Percentiles rank a stretch among this genome's conserved stretches.
Evolutionary conservation across 1,140 invertebrate genomes (phyloP).

Genomic region (Drosophila burlai): DNA sequence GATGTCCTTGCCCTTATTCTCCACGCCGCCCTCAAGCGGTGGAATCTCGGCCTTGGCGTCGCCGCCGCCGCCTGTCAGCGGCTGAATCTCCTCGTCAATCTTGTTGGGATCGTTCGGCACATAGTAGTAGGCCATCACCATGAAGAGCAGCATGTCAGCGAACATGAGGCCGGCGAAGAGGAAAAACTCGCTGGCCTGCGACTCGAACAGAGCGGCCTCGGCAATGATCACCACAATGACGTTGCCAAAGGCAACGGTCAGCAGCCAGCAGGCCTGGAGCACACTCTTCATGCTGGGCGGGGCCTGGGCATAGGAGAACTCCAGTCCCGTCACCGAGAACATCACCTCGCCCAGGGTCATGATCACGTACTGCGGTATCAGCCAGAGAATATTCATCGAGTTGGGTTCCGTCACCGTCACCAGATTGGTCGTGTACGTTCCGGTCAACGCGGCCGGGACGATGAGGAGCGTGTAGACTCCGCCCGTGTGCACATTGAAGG

Average conservation of each 20-base stretch:
- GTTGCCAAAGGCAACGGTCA: conserved; percentile 96
- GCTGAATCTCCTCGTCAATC: conserved; percentile 45
- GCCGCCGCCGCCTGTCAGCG: conserved; percentile 41
- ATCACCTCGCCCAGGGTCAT: conserved; percentile 95
- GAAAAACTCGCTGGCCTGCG: conserved; percentile 91
- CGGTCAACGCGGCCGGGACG: conserved; percentile 6
- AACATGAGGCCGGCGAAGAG: conserved; percentile 95
- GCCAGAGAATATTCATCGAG: conserved; percentile 92
- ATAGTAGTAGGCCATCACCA: conserved; percentile 90
- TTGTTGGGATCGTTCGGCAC: conserved; percentile 84
- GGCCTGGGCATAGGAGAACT: conserved; percentile 96
- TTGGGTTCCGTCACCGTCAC: conserved; percentile 88
- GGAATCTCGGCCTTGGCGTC: conserved; percentile 31
- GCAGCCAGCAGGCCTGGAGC: conserved; percentile 94
- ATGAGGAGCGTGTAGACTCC: conserved; percentile 88
- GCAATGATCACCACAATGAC: conserved; percentile 90
- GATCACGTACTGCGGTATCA: conserved; percentile 94
- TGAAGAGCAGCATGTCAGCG: conserved; percentile 92
- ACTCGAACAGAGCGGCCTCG: conserved; percentile 78
- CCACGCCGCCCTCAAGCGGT: conserved; percentile 49
- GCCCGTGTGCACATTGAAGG: conserved; percentile 85
- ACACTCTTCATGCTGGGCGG: conserved; percentile 97
- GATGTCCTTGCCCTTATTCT: conserved; percentile 66
- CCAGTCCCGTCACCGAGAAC: conserved; percentile 96
- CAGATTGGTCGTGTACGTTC: conserved; percentile 7